Evolutionary conservation across 2,113 vertebrate genomes (phyloP).

Genomic region (Psophia crepitans): DNA sequence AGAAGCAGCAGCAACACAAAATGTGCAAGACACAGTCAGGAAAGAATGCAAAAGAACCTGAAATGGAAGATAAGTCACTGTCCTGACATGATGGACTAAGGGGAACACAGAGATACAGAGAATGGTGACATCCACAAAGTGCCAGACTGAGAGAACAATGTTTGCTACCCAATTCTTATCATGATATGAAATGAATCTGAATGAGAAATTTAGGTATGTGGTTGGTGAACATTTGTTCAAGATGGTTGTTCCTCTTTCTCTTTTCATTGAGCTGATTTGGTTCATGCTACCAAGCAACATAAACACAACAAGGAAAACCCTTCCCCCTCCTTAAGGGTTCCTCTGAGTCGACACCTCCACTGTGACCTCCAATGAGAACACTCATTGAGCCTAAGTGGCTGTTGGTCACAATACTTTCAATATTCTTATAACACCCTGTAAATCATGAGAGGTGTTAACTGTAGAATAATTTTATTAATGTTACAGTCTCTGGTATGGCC

Average conservation of each 20-base stretch:
- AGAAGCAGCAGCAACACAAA: neutral
- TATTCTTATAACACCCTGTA: neutral
- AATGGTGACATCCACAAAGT: neutral
- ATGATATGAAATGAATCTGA: neutral
- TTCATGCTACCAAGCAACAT: neutral
- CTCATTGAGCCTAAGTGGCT: neutral
- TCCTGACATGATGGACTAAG: accelerated
- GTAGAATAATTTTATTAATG: neutral
- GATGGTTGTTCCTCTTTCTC: neutral
- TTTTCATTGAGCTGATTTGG: neutral
- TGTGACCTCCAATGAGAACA: neutral
- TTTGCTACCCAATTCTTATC: neutral
- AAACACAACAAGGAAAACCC: neutral
- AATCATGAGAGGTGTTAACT: neutral
- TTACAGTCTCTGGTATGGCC: neutral
- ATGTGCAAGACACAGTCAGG: neutral
- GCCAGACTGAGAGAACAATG: neutral
- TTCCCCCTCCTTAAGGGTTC: neutral
- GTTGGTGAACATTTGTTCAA: neutral
- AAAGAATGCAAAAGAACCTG: neutral
- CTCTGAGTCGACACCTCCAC: neutral
- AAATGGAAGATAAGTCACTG: neutral
- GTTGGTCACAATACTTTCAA: neutral
- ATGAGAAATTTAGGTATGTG: neutral
- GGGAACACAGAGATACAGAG: neutral